phyloP scores from a whole-genome alignment of 1,140 invertebrate species.

The Druon quercuslanigerum region DNA sequence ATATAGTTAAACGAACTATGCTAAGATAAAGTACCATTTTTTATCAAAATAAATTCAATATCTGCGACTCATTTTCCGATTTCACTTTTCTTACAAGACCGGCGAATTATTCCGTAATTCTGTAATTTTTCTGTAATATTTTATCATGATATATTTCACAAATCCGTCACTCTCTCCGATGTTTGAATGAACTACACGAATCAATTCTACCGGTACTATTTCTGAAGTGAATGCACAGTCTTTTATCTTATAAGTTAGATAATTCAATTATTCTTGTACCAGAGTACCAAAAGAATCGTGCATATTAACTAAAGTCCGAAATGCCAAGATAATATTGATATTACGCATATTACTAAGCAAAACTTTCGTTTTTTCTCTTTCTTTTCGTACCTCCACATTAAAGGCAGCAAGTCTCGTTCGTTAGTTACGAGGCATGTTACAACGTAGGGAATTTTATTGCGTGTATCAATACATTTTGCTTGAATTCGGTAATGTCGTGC shows the following conservation, averaged over 20 bases:
- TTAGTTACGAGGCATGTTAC: too few species aligned
- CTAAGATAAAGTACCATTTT: not conserved
- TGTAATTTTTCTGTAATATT: not conserved
- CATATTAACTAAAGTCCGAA: conserved; percentile 39
- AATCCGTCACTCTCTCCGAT: too few species aligned
- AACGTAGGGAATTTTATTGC: too few species aligned
- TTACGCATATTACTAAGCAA: conserved; percentile 21
- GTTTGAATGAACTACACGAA: not conserved
- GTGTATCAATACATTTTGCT: too few species aligned
- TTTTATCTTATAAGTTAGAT: conserved; percentile 22
- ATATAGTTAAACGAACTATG: conserved; percentile 5
- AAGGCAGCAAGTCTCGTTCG: too few species aligned
- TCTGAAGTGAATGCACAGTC: not conserved
- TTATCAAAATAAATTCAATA: conserved; percentile 14
- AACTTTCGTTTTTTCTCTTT: not conserved
- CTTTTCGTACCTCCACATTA: conserved; percentile 7
- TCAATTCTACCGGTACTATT: not conserved
- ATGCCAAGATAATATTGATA: conserved; percentile 21
- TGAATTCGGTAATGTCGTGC: too few species aligned
- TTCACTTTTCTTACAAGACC: conserved; percentile 6
- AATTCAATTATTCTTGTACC: conserved; percentile 43
- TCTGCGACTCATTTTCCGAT: not conserved
- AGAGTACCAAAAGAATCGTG: conserved; percentile 41
- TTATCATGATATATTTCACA: not conserved
- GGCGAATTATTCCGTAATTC: conserved; percentile 35